Evolutionary conservation across 2,113 vertebrate species (phyloP).

Genomic region (Hiodon tergisus): DNA sequence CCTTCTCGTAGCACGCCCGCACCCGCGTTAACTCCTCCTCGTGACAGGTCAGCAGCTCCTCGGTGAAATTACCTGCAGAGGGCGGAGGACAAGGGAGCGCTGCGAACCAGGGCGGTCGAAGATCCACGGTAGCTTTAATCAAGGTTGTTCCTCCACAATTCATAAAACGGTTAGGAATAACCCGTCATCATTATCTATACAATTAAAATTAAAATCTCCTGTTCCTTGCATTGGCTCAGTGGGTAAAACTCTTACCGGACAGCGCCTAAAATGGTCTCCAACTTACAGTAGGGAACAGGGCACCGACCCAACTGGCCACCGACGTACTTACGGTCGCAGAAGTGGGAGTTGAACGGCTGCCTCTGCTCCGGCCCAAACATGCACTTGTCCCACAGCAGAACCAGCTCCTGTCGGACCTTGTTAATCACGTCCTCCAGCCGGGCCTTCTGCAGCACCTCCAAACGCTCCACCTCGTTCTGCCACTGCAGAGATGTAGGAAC

Average conservation of each 20-base stretch:
- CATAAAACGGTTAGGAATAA: no score
- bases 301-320: not conserved
- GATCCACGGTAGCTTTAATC: not conserved
- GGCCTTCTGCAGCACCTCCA: conserved; percentile 35
- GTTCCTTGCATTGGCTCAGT: no score
- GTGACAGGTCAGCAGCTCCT: conserved; percentile 49
- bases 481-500: conserved; percentile 29
- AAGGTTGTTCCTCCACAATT: no score
- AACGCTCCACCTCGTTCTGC: conserved; percentile 32
- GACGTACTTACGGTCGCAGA: conserved; percentile 36
- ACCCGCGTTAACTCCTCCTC: conserved; percentile 47
- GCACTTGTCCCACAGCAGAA: conserved; percentile 43
- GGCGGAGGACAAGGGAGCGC: not conserved
- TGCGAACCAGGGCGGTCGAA: no score
- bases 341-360: conserved; percentile 32
- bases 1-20: conserved; percentile 38
- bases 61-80: conserved; percentile 48
- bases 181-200: no score
- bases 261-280: no score
- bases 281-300: not conserved
- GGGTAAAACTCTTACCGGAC: no score
- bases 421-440: conserved; percentile 38
- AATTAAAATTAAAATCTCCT: no score
- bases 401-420: conserved; percentile 42
- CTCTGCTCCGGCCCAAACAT: conserved; percentile 39